Conservation (phyloP, 2,888 invertebrate genomes). For the Drosophila nr. perissopoda region DNA sequence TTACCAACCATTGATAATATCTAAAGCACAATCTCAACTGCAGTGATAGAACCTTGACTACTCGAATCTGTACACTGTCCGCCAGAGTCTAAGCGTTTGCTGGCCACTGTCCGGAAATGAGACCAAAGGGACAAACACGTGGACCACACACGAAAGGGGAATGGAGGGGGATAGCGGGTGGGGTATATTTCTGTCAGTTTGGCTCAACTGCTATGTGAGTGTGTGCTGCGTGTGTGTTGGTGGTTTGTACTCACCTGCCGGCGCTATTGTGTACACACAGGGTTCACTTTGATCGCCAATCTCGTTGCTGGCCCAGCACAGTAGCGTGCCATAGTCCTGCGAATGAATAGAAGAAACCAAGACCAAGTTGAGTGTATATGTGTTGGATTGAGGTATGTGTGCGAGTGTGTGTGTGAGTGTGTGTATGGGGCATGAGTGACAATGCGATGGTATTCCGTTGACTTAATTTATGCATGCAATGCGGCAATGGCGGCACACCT, state of each 20-base stretch:
- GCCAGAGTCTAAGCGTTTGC: background rate
- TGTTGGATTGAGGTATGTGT: conserved; percentile 4
- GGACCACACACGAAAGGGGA: background rate
- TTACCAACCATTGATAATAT: background rate
- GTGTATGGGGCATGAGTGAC: conserved; percentile 57
- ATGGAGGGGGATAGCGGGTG: background rate
- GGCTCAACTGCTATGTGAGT: background rate
- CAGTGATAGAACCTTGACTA: background rate
- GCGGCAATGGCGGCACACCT: conserved; percentile 69
- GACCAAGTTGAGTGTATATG: conserved; percentile 12
- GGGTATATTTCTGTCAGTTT: conserved; percentile 19
- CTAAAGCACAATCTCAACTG: background rate
- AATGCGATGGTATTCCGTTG: conserved; percentile 71
- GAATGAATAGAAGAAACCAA: conserved; percentile 32
- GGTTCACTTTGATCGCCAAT: conserved; percentile 90
- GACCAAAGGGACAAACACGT: conserved; percentile 50
- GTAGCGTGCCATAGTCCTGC: conserved; percentile 89
- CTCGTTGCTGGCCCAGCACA: conserved; percentile 91
- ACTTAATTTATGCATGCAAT: conserved; percentile 78
- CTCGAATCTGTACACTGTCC: background rate
- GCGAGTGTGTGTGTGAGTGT: conserved; percentile 5
- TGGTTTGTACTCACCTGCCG: conserved; percentile 87
- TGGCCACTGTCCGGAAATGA: conserved; percentile 34
- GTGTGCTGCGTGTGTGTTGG: background rate
- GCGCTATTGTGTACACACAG: conserved; percentile 90